phyloP scores from a whole-genome alignment of 2,797 vertebrate genomes.

The Neoniphon sammara region DNA sequence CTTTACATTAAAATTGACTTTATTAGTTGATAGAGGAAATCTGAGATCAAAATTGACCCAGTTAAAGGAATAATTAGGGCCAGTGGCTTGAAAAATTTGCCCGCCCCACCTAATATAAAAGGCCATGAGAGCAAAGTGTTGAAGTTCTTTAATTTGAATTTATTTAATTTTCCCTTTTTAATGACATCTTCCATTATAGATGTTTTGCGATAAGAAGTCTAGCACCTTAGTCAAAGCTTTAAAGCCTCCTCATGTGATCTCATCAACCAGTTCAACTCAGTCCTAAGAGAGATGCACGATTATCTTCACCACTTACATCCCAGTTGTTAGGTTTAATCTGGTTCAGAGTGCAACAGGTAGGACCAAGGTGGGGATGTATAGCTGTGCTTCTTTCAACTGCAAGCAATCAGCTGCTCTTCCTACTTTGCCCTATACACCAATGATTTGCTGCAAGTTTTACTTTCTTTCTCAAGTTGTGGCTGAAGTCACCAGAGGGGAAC shows the following conservation, averaged over 20 bases:
- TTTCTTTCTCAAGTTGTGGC: constrained; percentile 1
- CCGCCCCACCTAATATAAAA: constrained; percentile 12
- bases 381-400: background rate
- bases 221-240: too few relatives aligned
- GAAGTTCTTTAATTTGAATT: background rate
- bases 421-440: constrained; percentile 1
- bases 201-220: too few relatives aligned
- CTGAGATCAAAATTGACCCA: constrained; percentile 24
- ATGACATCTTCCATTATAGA: background rate
- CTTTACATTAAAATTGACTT: constrained; percentile 5
- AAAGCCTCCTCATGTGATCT: too few relatives aligned
- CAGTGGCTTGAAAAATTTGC: background rate
- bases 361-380: background rate
- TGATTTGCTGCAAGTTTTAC: background rate
- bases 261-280: too few relatives aligned
- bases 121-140: background rate
- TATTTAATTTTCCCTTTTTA: background rate
- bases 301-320: too few relatives aligned
- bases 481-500: background rate
- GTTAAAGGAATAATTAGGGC: constrained; percentile 23
- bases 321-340: too few relatives aligned
- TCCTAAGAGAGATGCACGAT: too few relatives aligned
- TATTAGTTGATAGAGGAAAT: background rate
- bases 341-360: background rate
- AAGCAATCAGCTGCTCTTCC: too few relatives aligned